These are phyloP conservation scores for Phoenicopterus ruber DNA, from an alignment of 2,113 vertebrate genomes.

Conservation along the genomic window DNA sequence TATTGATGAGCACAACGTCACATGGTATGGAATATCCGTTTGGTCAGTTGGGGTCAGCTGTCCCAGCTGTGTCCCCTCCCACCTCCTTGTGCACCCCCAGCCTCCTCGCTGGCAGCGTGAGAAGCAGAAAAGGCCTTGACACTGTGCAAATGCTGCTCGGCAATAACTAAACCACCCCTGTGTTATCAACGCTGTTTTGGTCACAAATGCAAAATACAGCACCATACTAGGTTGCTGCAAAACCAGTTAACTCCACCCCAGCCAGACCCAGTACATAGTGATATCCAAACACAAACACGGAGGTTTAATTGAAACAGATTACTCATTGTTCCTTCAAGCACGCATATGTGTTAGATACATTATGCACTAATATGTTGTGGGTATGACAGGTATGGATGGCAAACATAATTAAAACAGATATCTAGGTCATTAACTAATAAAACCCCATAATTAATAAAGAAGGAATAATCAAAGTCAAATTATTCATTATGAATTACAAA, in stretches of 20 bases:
- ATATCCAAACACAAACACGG: not conserved
- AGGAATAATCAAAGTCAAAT: not conserved
- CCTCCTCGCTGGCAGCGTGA: accelerated
- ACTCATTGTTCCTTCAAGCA: not conserved
- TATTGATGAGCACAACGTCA: not conserved
- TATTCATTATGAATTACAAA: not conserved
- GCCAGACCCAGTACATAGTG: not conserved
- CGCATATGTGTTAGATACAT: not conserved
- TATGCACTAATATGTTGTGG: not conserved
- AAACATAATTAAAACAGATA: not conserved
- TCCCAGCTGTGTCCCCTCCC: not conserved
- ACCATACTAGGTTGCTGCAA: not conserved
- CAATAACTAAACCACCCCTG: not conserved
- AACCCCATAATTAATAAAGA: not conserved
- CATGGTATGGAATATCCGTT: not conserved
- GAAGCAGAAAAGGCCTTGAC: not conserved
- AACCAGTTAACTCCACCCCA: not conserved
- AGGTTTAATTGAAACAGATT: not conserved
- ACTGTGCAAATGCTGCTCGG: not conserved
- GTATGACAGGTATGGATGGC: not conserved
- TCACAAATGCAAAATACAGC: not conserved
- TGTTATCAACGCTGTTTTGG: not conserved
- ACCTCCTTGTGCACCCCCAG: not conserved
- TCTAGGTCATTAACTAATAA: not conserved
- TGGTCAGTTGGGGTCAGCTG: not conserved